phyloP scores from a whole-genome alignment of 2,888 invertebrate genomes.

The Trissolcus japonicus region DNA sequence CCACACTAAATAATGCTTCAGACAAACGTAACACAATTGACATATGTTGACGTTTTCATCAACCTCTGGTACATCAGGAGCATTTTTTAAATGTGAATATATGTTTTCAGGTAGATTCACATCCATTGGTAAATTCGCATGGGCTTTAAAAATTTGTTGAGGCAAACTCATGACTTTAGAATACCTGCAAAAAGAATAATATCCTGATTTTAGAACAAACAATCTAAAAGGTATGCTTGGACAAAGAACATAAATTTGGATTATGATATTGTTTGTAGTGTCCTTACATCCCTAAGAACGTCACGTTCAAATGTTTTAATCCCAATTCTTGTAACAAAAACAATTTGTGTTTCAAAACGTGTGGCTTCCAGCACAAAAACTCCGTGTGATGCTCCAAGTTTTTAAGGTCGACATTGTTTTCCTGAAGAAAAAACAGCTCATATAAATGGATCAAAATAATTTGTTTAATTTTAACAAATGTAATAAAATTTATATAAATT shows the following conservation, averaged over 20 bases:
- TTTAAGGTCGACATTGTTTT: slow-evolving; percentile 6
- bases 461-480: not conserved
- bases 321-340: slow-evolving; percentile 66
- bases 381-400: slow-evolving; percentile 14
- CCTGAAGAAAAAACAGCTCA: slow-evolving; percentile 8
- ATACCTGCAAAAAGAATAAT: slow-evolving; percentile 66
- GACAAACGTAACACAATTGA: slow-evolving; percentile 66
- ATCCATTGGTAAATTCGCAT: slow-evolving; percentile 71
- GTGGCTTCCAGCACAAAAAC: slow-evolving; percentile 31
- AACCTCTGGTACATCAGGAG: slow-evolving; percentile 10
- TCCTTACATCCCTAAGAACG: too few relatives aligned
- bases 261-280: too few relatives aligned
- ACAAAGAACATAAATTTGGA: too few relatives aligned
- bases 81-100: slow-evolving; percentile 29
- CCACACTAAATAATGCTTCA: slow-evolving; percentile 72
- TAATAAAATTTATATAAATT: too few relatives aligned
- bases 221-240: too few relatives aligned
- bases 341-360: slow-evolving; percentile 60
- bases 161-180: slow-evolving; percentile 68
- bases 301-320: slow-evolving; percentile 34
- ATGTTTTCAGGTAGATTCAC: slow-evolving; percentile 52
- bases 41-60: slow-evolving; percentile 61
- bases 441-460: not conserved
- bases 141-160: slow-evolving; percentile 74
- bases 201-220: not conserved